Evolutionary conservation across 2,113 vertebrate species (phyloP), one percentile per base, ranked within the genome.

Genomic region (Gadus chalcogrammus): DNA sequence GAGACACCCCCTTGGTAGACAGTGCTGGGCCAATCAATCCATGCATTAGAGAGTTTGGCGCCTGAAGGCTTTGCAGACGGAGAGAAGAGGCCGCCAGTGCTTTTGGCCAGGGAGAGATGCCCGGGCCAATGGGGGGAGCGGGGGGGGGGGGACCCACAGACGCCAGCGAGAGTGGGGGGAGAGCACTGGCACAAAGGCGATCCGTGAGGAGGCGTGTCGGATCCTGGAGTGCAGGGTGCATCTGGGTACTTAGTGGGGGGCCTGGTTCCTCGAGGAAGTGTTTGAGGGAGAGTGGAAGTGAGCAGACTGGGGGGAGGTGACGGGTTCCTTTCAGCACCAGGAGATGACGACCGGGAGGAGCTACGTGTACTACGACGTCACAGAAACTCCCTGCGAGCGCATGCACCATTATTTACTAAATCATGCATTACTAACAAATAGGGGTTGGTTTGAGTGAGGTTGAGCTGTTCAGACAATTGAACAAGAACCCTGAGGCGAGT

Each of bases 181-280:
- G 16, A n/a, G 13, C 17, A n/a, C 13, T 59, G 56, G 56, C 56
- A 59, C 15, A 59, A 59, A 59, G 69, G 71, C 4, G 68, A 72
- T 64, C 78, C 73, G 70, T 59, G 69, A 75, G 67, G 72, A 9
- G 42, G 82, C 77, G 74, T 38, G 68, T 79, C 67, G 64, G 83
- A 82, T 86, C 83, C 70, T 67, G 70, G 76, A 76, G 83, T 48
- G 82, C 61, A 68, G 75, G 81, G 42, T 48, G 76, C 88, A 89
- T 88, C 85, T 91, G 88, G 84, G 76, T 77, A 72, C 79, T 60
- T 85, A 88, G 80, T n/a, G 80, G 81, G 73, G 69, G 64, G 7
- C 42, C 42, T 5, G 12, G 70, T 64, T 82, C 81, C 70, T 84
- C 86, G 76, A 78, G 83, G 85, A 89, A 78, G 65, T 42, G 67